Evolutionary conservation across 2,113 vertebrate species (phyloP).

Genomic region (Anthoscopus minutus): DNA sequence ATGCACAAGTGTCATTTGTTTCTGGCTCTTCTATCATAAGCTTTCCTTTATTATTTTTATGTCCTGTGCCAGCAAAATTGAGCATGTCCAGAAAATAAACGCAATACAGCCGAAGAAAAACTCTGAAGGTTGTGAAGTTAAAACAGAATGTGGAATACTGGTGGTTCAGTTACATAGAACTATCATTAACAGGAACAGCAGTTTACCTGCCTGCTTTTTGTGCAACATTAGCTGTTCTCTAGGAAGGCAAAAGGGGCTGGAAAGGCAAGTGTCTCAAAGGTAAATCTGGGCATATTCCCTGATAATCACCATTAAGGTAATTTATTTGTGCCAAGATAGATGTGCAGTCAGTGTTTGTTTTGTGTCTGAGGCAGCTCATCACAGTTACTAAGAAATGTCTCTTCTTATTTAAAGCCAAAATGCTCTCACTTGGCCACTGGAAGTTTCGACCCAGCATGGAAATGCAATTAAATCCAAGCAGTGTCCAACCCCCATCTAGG

Average conservation of each 20-base stretch:
- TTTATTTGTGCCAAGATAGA: not conserved
- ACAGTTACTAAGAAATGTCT: not conserved
- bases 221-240: not conserved
- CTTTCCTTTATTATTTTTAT: not conserved
- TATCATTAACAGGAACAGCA: not conserved
- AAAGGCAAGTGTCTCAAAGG: not conserved
- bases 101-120: not conserved
- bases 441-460: not conserved
- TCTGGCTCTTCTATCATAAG: not conserved
- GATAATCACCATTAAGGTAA: not conserved
- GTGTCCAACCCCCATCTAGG: not conserved
- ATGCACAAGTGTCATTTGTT: not conserved
- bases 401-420: not conserved
- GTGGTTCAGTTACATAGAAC: not conserved
- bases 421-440: not conserved
- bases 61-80: not conserved
- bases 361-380: not conserved
- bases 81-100: not conserved
- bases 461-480: not conserved
- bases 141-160: not conserved
- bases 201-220: not conserved
- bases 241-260: not conserved
- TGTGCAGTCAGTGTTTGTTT: not conserved
- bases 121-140: not conserved
- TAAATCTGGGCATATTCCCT: not conserved